Conservation (phyloP, 1,140 invertebrate species). For the Chymomyza costata region DNA sequence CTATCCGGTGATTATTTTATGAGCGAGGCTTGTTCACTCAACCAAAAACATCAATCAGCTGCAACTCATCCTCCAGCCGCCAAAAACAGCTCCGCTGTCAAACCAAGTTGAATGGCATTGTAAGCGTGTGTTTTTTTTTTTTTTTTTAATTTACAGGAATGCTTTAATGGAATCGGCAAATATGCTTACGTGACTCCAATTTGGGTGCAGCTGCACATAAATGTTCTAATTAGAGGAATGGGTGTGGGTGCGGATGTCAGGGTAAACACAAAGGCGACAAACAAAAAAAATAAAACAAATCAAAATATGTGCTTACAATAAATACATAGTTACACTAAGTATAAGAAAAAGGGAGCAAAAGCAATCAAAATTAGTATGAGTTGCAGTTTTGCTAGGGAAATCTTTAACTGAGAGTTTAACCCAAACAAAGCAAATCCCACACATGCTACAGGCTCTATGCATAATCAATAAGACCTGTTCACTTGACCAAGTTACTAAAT, state of each 20-base stretch:
- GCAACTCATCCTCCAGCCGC: constrained; percentile 19
- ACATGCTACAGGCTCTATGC: too few relatives aligned
- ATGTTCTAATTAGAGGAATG: constrained; percentile 45
- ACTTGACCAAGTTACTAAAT: too few relatives aligned
- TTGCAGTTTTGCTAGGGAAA: too few relatives aligned
- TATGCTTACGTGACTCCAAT: constrained; percentile 66
- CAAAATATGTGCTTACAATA: too few relatives aligned
- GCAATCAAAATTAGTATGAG: too few relatives aligned
- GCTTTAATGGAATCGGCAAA: constrained; percentile 65
- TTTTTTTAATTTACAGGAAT: constrained; percentile 38
- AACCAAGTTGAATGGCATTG: constrained; percentile 33
- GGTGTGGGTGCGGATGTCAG: constrained; percentile 23
- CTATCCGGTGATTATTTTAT: neutral
- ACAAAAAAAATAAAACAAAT: too few relatives aligned
- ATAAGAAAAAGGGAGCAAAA: too few relatives aligned
- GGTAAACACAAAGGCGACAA: too few relatives aligned
- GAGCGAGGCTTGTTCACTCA: constrained; percentile 14
- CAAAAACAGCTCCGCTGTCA: constrained; percentile 19
- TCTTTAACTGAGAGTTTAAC: too few relatives aligned
- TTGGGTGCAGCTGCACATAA: constrained; percentile 50
- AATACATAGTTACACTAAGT: too few relatives aligned
- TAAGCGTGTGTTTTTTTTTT: constrained; percentile 14
- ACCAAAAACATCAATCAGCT: constrained; percentile 24
- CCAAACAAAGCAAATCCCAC: too few relatives aligned
- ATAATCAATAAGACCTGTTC: too few relatives aligned